phyloP scores from a whole-genome alignment of 2,113 vertebrate genomes.

The Leucosticte australis region DNA sequence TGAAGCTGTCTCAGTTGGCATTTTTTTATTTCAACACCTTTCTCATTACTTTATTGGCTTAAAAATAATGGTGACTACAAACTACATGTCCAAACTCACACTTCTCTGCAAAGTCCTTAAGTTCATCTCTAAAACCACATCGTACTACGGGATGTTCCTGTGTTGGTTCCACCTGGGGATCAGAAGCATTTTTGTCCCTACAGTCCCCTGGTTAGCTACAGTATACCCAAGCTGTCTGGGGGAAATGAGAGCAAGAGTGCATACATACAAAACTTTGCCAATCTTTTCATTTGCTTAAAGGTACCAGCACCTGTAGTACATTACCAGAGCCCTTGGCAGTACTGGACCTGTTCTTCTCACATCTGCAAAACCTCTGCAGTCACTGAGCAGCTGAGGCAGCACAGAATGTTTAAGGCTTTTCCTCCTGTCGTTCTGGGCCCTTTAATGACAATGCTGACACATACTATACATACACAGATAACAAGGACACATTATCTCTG shows the following conservation, averaged over 20 bases:
- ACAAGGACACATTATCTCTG: not conserved
- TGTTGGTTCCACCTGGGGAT: not conserved
- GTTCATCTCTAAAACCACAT: not conserved
- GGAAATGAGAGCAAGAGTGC: not conserved
- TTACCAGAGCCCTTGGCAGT: not conserved
- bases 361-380: not conserved
- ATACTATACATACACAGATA: rapidly evolving
- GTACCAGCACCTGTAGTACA: not conserved
- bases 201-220: not conserved
- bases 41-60: not conserved
- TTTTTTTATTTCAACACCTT: not conserved
- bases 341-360: not conserved
- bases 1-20: not conserved
- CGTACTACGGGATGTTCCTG: not conserved
- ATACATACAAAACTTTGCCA: not conserved
- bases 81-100: rapidly evolving
- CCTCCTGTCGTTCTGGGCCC: not conserved
- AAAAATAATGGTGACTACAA: not conserved
- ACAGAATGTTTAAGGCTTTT: not conserved
- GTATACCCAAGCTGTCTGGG: not conserved
- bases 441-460: not conserved
- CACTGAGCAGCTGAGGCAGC: not conserved
- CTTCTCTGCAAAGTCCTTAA: not conserved
- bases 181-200: not conserved
- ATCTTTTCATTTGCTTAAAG: not conserved